phyloP scores from a whole-genome alignment of 2,113 vertebrate species.

The Ovibos moschatus region DNA sequence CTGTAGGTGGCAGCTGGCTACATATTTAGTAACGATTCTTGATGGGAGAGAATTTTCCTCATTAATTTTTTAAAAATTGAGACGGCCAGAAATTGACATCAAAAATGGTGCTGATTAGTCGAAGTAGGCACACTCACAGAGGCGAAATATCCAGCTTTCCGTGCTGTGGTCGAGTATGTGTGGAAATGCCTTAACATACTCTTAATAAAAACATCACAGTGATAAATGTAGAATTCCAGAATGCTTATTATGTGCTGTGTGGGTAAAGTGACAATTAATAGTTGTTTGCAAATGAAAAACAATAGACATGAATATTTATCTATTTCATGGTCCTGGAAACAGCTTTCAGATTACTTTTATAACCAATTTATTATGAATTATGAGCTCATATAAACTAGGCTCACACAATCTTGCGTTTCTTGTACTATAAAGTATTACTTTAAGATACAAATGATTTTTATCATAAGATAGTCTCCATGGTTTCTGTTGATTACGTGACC shows the following conservation, averaged over 20 bases:
- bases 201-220: background rate
- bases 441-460: background rate
- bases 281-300: conserved; percentile 7
- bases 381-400: background rate
- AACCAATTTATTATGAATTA: background rate
- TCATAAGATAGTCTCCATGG: background rate
- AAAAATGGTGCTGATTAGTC: background rate
- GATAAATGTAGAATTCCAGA: background rate
- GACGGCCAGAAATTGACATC: background rate
- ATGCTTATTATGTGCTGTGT: background rate
- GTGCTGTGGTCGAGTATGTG: fast-evolving
- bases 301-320: background rate
- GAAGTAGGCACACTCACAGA: background rate
- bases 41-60: conserved; percentile 12
- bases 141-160: background rate
- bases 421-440: conserved; percentile 1
- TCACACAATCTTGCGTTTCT: background rate
- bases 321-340: background rate
- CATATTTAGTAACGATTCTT: conserved; percentile 24
- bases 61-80: conserved; percentile 51
- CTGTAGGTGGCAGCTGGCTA: conserved; percentile 20
- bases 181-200: background rate
- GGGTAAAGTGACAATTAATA: background rate
- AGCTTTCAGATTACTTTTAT: conserved; percentile 35
- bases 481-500: background rate